Percentiles rank a stretch among this genome's conserved stretches.
Evolutionary conservation across 2,888 invertebrate genomes (phyloP).

Genomic region (Dasysyrphus albostriatus): DNA sequence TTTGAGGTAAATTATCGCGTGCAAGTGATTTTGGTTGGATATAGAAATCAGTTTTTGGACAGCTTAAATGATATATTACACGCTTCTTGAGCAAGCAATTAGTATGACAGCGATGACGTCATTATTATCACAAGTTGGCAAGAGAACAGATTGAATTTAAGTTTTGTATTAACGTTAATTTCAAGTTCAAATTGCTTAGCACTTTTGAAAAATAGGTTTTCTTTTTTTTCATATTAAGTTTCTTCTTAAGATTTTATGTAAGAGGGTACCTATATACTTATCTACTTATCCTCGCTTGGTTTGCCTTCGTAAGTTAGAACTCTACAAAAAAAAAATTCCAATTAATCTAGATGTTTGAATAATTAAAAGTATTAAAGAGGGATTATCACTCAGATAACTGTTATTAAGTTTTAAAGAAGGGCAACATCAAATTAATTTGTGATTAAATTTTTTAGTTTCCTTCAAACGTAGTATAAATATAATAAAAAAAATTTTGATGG

Average conservation of each 20-base stretch:
- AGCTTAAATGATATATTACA: conserved; percentile 63
- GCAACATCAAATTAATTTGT: not conserved
- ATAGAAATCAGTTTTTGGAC: conserved; percentile 44
- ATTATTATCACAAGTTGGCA: conserved; percentile 8
- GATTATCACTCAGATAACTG: not conserved
- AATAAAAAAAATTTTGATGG: too few species aligned
- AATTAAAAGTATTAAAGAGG: not conserved
- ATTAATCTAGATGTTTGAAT: conserved; percentile 9
- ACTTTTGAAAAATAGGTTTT: conserved; percentile 52
- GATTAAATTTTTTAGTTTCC: too few species aligned
- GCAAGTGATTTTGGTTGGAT: conserved; percentile 41
- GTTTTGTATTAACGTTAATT: conserved; percentile 44
- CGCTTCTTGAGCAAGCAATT: conserved; percentile 59
- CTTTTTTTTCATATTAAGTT: not conserved
- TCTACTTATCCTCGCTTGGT: conserved; percentile 48
- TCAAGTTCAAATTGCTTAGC: conserved; percentile 72
- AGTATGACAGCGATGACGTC: conserved; percentile 54
- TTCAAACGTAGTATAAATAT: too few species aligned
- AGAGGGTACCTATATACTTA: not conserved
- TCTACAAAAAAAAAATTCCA: not conserved
- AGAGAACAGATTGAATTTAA: conserved; percentile 31
- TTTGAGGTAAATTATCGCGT: conserved; percentile 59
- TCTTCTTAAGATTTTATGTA: not conserved
- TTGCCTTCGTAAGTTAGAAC: conserved; percentile 33
- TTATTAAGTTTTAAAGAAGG: not conserved